Evolutionary conservation across 1,140 invertebrate genomes (phyloP).

Genomic region (Heliothis subflexa): DNA sequence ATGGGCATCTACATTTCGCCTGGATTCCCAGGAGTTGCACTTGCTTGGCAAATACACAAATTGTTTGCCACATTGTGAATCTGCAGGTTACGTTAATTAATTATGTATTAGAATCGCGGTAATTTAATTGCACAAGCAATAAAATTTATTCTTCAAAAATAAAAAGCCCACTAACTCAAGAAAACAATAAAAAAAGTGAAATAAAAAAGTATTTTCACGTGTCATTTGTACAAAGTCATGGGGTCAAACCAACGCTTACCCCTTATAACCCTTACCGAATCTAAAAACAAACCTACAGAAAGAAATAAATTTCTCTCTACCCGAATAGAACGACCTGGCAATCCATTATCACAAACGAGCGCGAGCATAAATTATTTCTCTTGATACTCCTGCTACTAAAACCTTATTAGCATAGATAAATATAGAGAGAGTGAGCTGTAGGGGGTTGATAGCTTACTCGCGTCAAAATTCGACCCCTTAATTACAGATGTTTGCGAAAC

Average conservation of each 20-base stretch:
- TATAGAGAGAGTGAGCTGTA: not conserved
- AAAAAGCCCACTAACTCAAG: too few species aligned
- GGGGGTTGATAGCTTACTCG: slow-evolving; percentile 16
- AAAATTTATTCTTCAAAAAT: not conserved
- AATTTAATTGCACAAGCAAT: not conserved
- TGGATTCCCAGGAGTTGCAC: too few species aligned
- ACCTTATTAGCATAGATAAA: slow-evolving; percentile 36
- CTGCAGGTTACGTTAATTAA: too few species aligned
- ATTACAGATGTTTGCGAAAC: slow-evolving; percentile 12
- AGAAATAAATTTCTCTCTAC: slow-evolving; percentile 4
- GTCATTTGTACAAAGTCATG: not conserved
- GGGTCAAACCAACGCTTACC: not conserved
- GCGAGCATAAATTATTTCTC: slow-evolving; percentile 35
- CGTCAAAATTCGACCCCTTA: slow-evolving; percentile 1
- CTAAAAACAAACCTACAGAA: not conserved
- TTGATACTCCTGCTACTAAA: slow-evolving; percentile 4
- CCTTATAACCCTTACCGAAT: not conserved
- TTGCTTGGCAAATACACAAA: too few species aligned
- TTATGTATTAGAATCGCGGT: too few species aligned
- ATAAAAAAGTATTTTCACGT: too few species aligned
- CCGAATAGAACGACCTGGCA: not conserved
- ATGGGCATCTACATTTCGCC: too few species aligned
- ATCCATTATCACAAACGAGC: slow-evolving; percentile 20
- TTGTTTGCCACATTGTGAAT: too few species aligned
- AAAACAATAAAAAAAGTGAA: too few species aligned